phyloP scores from a whole-genome alignment of 2,113 vertebrate species.

The Meriones unguiculatus region DNA sequence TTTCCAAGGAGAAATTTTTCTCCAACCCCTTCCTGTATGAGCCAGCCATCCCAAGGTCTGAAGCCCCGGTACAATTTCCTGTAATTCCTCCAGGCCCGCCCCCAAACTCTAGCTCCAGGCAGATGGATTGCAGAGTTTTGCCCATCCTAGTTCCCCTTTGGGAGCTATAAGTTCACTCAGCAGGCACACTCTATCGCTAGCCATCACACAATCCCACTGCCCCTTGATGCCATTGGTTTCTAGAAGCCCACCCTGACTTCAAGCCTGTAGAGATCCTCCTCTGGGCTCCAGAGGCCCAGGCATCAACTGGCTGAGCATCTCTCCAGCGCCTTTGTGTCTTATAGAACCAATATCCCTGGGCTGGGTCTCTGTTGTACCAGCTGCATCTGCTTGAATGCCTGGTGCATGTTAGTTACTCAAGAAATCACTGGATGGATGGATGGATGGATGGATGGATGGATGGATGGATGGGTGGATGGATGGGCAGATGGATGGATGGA shows the following conservation, averaged over 20 bases:
- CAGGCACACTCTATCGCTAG: not conserved
- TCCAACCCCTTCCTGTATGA: not conserved
- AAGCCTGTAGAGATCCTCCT: not conserved
- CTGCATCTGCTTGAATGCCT: not conserved
- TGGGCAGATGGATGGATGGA: no score
- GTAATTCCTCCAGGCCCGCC: not conserved
- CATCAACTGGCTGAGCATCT: no score
- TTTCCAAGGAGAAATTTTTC: not conserved
- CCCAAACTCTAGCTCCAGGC: fast-evolving
- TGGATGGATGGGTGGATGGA: not conserved
- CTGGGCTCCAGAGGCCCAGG: not conserved
- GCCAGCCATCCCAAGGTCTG: not conserved
- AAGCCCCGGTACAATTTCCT: not conserved
- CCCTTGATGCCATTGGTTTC: not conserved
- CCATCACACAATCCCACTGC: not conserved
- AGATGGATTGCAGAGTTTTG: not conserved
- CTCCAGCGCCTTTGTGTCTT: not conserved
- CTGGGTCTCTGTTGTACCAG: not conserved
- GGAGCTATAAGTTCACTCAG: not conserved
- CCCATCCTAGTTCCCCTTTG: not conserved
- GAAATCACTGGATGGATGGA: not conserved
- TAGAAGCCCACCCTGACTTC: not conserved
- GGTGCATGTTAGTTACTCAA: not conserved
- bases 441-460: fast-evolving
- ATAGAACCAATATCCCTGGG: not conserved